phyloP scores from a whole-genome alignment of 35 echinoderm and acorn worm species.

The Anneissia japonica region DNA sequence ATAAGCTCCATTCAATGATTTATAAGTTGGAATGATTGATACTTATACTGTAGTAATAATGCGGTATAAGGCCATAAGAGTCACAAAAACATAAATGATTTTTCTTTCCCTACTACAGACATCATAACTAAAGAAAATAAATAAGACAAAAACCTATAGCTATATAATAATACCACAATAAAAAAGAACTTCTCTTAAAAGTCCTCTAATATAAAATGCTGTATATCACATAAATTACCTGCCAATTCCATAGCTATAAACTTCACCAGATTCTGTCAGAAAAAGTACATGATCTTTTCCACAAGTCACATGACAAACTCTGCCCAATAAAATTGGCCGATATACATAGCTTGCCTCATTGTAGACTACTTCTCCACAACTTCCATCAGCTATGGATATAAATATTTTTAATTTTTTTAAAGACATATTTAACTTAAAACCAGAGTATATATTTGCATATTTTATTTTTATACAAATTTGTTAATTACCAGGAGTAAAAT shows the following conservation, averaged over 20 bases:
- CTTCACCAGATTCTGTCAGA: slow-evolving; percentile 13
- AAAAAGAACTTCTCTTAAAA: too few relatives aligned
- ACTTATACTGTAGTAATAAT: too few relatives aligned
- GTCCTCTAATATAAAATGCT: too few relatives aligned
- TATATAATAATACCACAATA: too few relatives aligned
- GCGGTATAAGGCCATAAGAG: too few relatives aligned
- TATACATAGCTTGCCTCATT: not conserved
- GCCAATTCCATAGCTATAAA: slow-evolving; percentile 48
- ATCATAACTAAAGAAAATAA: too few relatives aligned
- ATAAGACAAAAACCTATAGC: too few relatives aligned
- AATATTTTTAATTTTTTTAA: not conserved
- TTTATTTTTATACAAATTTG: not conserved
- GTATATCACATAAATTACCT: slow-evolving; percentile 41
- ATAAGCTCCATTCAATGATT: too few relatives aligned
- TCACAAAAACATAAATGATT: too few relatives aligned
- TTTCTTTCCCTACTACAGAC: too few relatives aligned
- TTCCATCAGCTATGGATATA: not conserved
- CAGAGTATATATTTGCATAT: not conserved
- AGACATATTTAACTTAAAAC: not conserved
- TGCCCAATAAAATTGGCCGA: not conserved
- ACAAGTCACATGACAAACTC: slow-evolving; percentile 13
- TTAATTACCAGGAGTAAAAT: too few relatives aligned
- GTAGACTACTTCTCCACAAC: not conserved
- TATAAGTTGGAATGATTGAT: too few relatives aligned
- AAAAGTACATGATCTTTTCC: slow-evolving; percentile 62